Evolutionary conservation across 2,888 invertebrate species (phyloP), one percentile per base, ranked within the genome.

Genomic region (Lithosia quadra): DNA sequence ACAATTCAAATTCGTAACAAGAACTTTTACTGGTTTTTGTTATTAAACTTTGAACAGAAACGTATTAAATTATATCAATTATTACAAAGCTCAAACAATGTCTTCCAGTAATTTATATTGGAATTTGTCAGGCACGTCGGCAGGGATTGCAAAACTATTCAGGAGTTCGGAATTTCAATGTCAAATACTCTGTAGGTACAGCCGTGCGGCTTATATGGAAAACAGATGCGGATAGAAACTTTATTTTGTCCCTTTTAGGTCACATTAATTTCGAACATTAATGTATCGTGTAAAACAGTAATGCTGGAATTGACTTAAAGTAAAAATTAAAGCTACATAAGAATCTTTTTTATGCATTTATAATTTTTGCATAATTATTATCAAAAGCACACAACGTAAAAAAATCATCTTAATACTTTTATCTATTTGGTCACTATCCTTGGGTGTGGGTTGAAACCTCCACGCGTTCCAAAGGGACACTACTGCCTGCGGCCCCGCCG

Each of bases 121-220:
- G 55, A 13, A 18, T 34, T 55, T 63, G 43, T 21, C 18, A 56
- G 64, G 65, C 58, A 75, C 70, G 75, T 58, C 33, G 67, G 5
- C 65, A 64, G 53, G 63, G 69, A 74, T 71, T 67, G 71, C 70
- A 73, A 75, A 78, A 75, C 73, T 73, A 77, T 79, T 73, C 69
- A 69, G 71, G 73, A 71, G 75, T 77, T 75, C 61, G 71, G 65
- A 56, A 62, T 49, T 62, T 62, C 49, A 62, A 11, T 18, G 18
- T 43, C 43, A 62, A 24, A 49, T 56, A n/a, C n/a, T 49, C 22
- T 5, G 55, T 22, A 13, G 55, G 22, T 22, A 55, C 8, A 43
- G 3, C 3, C 8, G 18, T n/a, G n/a, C 49, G 9, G 49, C 8
- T 49, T 49, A 18, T n/a, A n/a, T n/a, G 8, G 49, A 49, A 9